Percentiles rank a stretch among this genome's conserved stretches.
These are phyloP conservation scores for Hyposmocoma kahamanoa DNA, from an alignment of 1,140 invertebrate species.

Conservation along the genomic window DNA sequence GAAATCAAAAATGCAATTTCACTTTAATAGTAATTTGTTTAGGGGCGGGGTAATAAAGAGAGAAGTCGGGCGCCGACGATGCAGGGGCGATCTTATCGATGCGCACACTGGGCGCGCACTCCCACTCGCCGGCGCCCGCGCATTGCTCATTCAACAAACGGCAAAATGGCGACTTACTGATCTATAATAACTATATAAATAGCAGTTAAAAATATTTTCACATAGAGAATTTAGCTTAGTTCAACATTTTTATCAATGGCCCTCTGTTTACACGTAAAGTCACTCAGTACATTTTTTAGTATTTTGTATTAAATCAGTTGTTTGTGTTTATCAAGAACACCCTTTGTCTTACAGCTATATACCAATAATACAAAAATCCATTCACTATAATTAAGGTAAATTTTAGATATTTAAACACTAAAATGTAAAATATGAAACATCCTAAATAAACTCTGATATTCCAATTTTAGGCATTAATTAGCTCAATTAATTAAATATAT, in stretches of 20 bases:
- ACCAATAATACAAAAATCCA: slow-evolving; percentile 73
- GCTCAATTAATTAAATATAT: slow-evolving; percentile 71
- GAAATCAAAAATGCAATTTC: slow-evolving; percentile 38
- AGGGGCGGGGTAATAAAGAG: not conserved
- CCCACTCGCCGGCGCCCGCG: no score
- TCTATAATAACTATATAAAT: slow-evolving; percentile 66
- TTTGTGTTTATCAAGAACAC: slow-evolving; percentile 67
- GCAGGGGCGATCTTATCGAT: no score
- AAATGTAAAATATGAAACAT: slow-evolving; percentile 73
- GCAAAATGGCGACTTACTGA: slow-evolving; percentile 44
- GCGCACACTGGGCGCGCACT: not conserved
- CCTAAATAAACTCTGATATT: slow-evolving; percentile 74
- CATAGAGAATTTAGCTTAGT: slow-evolving; percentile 71
- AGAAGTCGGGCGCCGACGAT: not conserved
- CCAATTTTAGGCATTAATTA: slow-evolving; percentile 72
- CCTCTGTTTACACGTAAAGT: slow-evolving; percentile 73
- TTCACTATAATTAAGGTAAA: slow-evolving; percentile 73
- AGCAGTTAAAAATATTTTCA: slow-evolving; percentile 70
- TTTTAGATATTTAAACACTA: slow-evolving; percentile 73
- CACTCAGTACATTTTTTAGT: slow-evolving; percentile 68
- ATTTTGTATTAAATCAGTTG: slow-evolving; percentile 66
- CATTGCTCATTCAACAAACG: not conserved
- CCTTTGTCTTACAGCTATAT: slow-evolving; percentile 69
- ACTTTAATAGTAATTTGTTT: slow-evolving; percentile 10
- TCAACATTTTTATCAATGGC: slow-evolving; percentile 70